A percentile compares a stretch with the other conserved stretches of the same genome.
Conservation (phyloP, 2,797 vertebrate species). For the Urosaurus nigricauda region DNA sequence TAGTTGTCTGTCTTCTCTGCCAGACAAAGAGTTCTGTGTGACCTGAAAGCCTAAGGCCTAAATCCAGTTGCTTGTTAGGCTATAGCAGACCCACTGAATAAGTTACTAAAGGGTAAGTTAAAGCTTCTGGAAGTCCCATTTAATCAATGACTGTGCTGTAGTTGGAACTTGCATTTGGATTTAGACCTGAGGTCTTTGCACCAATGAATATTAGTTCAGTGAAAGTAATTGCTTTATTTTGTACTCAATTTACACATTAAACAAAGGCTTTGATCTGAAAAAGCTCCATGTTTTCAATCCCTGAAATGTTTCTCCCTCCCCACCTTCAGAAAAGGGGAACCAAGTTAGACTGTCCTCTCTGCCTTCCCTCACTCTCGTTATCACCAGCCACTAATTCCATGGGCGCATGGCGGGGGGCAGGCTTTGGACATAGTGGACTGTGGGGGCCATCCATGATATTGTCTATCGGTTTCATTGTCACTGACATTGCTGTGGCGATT, state of each 20-base stretch:
- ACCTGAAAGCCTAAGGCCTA: neutral
- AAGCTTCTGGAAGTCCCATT: too few relatives aligned
- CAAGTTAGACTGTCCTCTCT: slow-evolving; percentile 28
- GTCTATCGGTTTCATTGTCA: slow-evolving; percentile 11
- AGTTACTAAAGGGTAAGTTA: too few relatives aligned
- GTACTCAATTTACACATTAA: neutral
- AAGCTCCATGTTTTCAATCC: neutral
- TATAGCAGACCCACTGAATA: too few relatives aligned
- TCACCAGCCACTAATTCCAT: slow-evolving; percentile 49
- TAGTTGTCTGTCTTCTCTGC: neutral
- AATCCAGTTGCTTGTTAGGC: too few relatives aligned
- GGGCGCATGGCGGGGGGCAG: slow-evolving; percentile 10
- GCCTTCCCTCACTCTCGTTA: slow-evolving; percentile 61
- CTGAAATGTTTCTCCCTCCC: neutral
- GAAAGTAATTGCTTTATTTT: neutral
- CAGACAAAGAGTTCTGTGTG: neutral
- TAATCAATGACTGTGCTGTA: too few relatives aligned
- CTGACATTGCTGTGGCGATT: slow-evolving; percentile 7
- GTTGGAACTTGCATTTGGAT: neutral
- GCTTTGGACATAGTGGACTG: neutral
- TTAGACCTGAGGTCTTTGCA: neutral
- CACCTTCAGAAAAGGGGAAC: neutral
- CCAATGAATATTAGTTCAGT: neutral
- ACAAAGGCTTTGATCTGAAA: neutral
- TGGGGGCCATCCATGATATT: slow-evolving; percentile 47